Evolutionary conservation across 2,797 vertebrate genomes (phyloP), one percentile per base, ranked within the genome.

Genomic region (Poeciliopsis turneri): DNA sequence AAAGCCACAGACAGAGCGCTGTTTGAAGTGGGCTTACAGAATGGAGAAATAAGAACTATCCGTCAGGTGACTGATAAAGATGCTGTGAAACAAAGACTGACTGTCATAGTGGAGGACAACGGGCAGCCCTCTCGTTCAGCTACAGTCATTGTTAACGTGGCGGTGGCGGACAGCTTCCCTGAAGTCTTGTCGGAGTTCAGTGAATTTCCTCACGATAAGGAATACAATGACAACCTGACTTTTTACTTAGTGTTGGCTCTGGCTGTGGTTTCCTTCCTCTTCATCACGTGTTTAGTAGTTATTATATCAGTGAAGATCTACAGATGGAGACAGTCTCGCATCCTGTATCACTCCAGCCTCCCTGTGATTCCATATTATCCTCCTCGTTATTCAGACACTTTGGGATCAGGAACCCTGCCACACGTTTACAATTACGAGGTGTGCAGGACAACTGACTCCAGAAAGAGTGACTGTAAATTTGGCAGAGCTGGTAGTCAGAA

Each of bases 1-100:
- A 96, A 95, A 86, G 86, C 90, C 76, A 91, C 93, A 74, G 95
- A 96, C 66, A 92, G 91, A 25, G 88, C 90, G 55, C 88, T 94
- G 76, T 94, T n/a, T n/a, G n/a, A n/a, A n/a, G n/a, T n/a, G n/a
- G n/a, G n/a, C n/a, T n/a, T n/a, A n/a, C n/a, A n/a, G 80, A 94
- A 92, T 84, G 96, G 51, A 88, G 94, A 94, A 88, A 92, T 94
- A 43, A 89, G 92, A 89, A 93, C 93, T 39, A 82, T 91, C 78
- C 91, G 92, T 43, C 90, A 90, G 76, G 89, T 94, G n/a, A 74
- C 47, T 74, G 78, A 74, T 68, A 92, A 92, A 90, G 92, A 94
- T 82, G 77, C 87, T 68, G 89, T 92, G 45, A 82, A 87, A 0
- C 82, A 89, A 6, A 86, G 80, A 72, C 89, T 90, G 74, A 74